A percentile compares a stretch with the other conserved stretches of the same genome.
phyloP scores from a whole-genome alignment of 2,888 invertebrate genomes.

The Zaprionus obscuricornis region DNA sequence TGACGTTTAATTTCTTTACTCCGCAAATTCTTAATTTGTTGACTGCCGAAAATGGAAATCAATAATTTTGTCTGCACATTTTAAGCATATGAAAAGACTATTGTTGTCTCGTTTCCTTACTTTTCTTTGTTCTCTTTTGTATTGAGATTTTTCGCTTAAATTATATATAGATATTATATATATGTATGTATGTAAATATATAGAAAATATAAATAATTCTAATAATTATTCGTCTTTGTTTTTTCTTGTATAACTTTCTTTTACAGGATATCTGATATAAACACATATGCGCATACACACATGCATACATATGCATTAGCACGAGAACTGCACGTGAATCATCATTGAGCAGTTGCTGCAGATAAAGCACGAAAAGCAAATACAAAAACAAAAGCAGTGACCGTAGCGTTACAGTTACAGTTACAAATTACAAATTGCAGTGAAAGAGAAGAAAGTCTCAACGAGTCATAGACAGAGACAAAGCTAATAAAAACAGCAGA shows the following conservation, averaged over 20 bases:
- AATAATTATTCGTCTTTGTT: conserved; percentile 38
- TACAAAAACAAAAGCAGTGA: conserved; percentile 8
- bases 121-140: background rate
- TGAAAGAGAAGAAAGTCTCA: too few relatives aligned
- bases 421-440: too few relatives aligned
- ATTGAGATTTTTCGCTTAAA: background rate
- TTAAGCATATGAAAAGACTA: background rate
- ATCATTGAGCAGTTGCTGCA: background rate
- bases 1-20: too few relatives aligned
- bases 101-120: background rate
- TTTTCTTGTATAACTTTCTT: too few relatives aligned
- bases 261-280: conserved; percentile 60
- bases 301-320: conserved; percentile 3
- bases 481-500: too few relatives aligned
- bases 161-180: background rate
- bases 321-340: conserved; percentile 21
- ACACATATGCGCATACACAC: too few relatives aligned
- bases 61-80: too few relatives aligned
- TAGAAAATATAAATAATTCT: conserved; percentile 11
- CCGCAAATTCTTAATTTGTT: too few relatives aligned
- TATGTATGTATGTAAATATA: background rate
- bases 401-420: too few relatives aligned
- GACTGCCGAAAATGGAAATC: too few relatives aligned
- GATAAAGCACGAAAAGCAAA: background rate
- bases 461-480: too few relatives aligned